Evolutionary conservation across 2,888 invertebrate genomes (phyloP).

Genomic region (Leistus spinibarbis): DNA sequence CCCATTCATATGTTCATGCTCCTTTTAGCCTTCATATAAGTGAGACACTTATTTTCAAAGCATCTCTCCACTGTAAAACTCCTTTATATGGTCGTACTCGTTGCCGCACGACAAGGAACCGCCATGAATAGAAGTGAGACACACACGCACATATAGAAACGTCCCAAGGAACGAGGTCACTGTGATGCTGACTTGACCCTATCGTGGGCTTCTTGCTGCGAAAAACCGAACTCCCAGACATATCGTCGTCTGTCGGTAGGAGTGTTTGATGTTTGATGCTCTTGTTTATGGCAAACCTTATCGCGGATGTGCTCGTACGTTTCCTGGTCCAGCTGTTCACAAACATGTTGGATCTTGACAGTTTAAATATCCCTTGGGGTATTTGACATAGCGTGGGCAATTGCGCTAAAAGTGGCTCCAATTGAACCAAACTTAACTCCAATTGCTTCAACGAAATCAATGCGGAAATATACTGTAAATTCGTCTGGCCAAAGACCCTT

Average conservation of each 20-base stretch:
- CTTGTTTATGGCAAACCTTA: constrained; percentile 1
- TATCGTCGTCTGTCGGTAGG: constrained; percentile 1
- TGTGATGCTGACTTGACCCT: neutral
- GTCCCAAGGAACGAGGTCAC: constrained; percentile 29
- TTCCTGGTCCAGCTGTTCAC: neutral
- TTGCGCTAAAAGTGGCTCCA: too few relatives aligned
- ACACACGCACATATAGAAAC: constrained; percentile 2
- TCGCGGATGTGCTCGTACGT: neutral
- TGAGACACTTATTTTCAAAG: constrained; percentile 19
- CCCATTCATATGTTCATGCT: constrained; percentile 4
- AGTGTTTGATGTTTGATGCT: constrained; percentile 1
- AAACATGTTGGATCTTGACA: neutral
- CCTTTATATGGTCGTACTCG: neutral
- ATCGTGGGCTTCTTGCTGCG: neutral
- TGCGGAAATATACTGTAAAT: too few relatives aligned
- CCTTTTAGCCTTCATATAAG: constrained; percentile 8
- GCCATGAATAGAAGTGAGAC: neutral
- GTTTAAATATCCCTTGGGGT: neutral
- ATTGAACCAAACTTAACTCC: too few relatives aligned
- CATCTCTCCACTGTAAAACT: neutral
- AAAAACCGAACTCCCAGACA: neutral
- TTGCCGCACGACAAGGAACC: neutral
- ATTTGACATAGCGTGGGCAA: too few relatives aligned
- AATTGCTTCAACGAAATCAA: too few relatives aligned
- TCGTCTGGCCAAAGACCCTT: too few relatives aligned